Base-by-base conservation (phyloP, 2,113 vertebrate genomes). In the Gracilinanus agilis region DNA sequence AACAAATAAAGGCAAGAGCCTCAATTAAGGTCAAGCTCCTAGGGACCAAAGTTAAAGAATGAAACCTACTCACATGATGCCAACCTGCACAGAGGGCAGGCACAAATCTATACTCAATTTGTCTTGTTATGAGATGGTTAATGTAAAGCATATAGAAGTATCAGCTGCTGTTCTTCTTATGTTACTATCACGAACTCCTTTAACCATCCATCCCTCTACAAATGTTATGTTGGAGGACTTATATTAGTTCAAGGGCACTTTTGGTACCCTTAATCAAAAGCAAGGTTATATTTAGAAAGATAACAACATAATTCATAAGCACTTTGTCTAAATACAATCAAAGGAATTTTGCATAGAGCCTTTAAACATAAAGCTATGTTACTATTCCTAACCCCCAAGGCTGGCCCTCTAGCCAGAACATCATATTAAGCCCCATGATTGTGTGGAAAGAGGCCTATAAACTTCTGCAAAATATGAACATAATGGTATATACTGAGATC, bases 351-450 rank as follows among this genome's bases (percentile, higher is more conserved):
- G 94, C 34, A 40, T 92, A 3, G 53, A 53, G 54, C 56, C 67
- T 40, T 94, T 55, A 56, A 93, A 53, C 49, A 93, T 91, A 93
- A 92, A 94, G 25, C 53, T 96, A 88, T 67, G 90, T 54, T 91
- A 75, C 12, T 75, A 4, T 75, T 94, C 53, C 54, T 55, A 44
- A 83, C 11, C 19, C 11, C 11, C 29, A 21, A 75, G 12, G 61
- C 29, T n/a, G 13, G 34, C 13, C 61, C 61, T n/a, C 34, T n/a
- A n/a, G 7, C 16, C 67, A 75, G 34, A 75, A 75, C 67, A 75
- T n/a, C 34, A 75, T 75, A n/a, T 34, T 75, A 4, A 75, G 5
- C 29, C 10, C 92, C 40, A 90, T 93, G 23, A 49, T 3, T 55
- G 54, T 55, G 54, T 94, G 75, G 55, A 94, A 93, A 13, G 21